Base-by-base conservation (phyloP, 2,888 invertebrate genomes). In the Melieria omissa region DNA sequence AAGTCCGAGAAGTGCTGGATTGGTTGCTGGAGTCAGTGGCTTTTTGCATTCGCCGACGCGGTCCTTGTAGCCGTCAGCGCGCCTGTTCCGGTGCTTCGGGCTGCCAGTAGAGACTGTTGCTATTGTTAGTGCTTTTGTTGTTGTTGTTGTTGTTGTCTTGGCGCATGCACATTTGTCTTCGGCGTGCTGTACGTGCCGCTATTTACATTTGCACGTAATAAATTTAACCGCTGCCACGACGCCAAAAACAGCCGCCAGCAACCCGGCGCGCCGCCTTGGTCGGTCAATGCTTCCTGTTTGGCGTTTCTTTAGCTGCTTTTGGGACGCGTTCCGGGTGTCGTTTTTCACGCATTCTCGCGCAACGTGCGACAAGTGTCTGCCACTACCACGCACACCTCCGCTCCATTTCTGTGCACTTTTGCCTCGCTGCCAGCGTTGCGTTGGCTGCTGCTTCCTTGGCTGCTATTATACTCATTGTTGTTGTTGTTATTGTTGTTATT, bases 131-230 rank as follows among this genome's bases (percentile, higher is more conserved):
- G 29, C 41, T 60, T 45, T 29, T 46, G 9, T 60, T 60, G 44
- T 47, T 65, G 4, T 67, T 70, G 42, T 49, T 64, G 70, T 47
- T 16, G 9, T 58, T 57, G 58, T 41, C 7, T n/a, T 60, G 45
- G 5, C 60, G n/a, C 12, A 8, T 46, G n/a, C 49, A 67, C 46
- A 45, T 45, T n/a, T n/a, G 46, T 66, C 4, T 44, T 29, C 29
- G 29, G 12, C 4, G 45, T 57, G 42, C 41, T 5, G 41, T 57
- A 84, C 82, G 83, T 84, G 84, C 80, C 76, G 79, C 82, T 82
- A 84, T 83, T 83, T 83, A 83, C 83, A 84, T 80, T 82, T 82
- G 80, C 83, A 82, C 82, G 79, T 80, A 80, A 84, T 83, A 83
- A 83, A 83, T 83, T 81, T 80, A 72, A 64, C 49, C 49, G 42